Evolutionary conservation across 2,797 vertebrate genomes (phyloP).

Genomic region (Florisuga fusca): DNA sequence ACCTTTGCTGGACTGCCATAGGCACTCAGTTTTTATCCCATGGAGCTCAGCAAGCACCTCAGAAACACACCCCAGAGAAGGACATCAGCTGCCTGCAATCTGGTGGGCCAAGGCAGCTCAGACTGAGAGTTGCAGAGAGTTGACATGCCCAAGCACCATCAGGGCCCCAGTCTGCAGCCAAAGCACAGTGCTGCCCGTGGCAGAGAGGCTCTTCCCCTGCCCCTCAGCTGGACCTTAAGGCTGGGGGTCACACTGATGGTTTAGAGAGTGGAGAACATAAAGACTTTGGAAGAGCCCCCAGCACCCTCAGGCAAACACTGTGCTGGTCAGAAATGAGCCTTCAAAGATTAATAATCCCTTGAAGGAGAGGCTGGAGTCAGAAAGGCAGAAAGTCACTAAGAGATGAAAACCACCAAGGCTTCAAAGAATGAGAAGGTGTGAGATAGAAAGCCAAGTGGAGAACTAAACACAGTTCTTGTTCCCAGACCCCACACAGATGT

Average conservation of each 20-base stretch:
- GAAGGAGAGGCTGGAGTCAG: neutral
- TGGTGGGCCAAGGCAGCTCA: neutral
- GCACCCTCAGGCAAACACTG: neutral
- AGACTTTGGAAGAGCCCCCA: neutral
- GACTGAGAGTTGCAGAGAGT: neutral
- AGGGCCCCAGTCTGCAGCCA: neutral
- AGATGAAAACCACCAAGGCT: neutral
- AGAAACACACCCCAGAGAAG: neutral
- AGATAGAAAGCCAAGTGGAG: neutral
- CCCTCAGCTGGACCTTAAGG: neutral
- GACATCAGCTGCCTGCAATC: neutral
- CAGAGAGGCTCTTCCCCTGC: neutral
- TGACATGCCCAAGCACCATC: neutral
- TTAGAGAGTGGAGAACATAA: neutral
- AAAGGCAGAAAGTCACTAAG: neutral
- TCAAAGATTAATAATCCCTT: neutral
- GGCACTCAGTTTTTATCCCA: neutral
- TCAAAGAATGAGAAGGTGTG: neutral
- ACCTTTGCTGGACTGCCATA: neutral
- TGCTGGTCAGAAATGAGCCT: fast-evolving
- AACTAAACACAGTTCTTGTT: neutral
- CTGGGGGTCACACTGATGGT: fast-evolving
- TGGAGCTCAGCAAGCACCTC: neutral
- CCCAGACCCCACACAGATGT: neutral
- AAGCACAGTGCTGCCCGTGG: neutral